Evolutionary conservation across 1,140 invertebrate species (phyloP).

Genomic region (Macrobrachium nipponense): DNA sequence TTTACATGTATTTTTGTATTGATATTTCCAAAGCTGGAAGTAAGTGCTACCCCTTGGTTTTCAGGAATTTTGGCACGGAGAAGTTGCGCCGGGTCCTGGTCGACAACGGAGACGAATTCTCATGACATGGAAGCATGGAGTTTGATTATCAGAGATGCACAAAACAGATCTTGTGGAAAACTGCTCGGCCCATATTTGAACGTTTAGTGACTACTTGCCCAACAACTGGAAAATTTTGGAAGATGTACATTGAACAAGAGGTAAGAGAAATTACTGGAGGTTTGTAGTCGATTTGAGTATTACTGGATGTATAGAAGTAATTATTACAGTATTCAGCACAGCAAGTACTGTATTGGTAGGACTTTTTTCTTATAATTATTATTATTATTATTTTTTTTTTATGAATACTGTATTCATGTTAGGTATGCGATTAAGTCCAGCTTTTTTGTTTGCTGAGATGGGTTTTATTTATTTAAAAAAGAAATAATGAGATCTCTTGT

Average conservation of each 20-base stretch:
- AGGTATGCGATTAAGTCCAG: too few relatives aligned
- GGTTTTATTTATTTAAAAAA: too few relatives aligned
- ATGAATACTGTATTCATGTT: too few relatives aligned
- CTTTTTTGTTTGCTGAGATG: too few relatives aligned
- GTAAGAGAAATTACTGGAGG: constrained; percentile 70
- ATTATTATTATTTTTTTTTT: too few relatives aligned
- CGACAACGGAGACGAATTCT: constrained; percentile 77
- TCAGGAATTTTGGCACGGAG: constrained; percentile 90
- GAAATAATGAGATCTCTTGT: too few relatives aligned
- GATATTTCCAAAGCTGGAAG: too few relatives aligned
- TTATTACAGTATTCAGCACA: too few relatives aligned
- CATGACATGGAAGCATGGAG: constrained; percentile 98
- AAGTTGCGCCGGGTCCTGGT: constrained; percentile 81
- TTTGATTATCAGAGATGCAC: constrained; percentile 90
- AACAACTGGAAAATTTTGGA: constrained; percentile 97
- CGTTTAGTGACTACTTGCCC: constrained; percentile 93
- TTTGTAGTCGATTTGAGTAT: not conserved
- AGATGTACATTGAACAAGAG: constrained; percentile 99
- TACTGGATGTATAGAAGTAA: too few relatives aligned
- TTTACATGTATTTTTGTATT: too few relatives aligned
- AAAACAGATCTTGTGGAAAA: constrained; percentile 90
- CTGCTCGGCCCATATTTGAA: constrained; percentile 93
- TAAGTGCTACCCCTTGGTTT: constrained; percentile 25
- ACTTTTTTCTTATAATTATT: too few relatives aligned
- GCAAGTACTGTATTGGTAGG: too few relatives aligned